A percentile compares a stretch with the other conserved stretches of the same genome.
Evolutionary conservation across 2,113 vertebrate species (phyloP).

Genomic region (Ascaphus truei): DNA sequence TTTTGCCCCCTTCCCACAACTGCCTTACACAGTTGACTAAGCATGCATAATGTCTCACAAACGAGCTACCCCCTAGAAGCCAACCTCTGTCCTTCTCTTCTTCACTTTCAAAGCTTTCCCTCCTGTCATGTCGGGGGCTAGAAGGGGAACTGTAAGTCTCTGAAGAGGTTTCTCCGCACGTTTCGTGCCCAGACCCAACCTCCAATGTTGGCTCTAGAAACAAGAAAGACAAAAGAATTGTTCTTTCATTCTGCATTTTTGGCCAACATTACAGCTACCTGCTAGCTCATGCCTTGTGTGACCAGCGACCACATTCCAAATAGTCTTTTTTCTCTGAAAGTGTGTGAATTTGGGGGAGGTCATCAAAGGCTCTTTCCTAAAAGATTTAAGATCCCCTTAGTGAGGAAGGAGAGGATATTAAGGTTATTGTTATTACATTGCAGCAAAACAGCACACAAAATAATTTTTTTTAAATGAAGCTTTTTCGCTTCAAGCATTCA

Average conservation of each 20-base stretch:
- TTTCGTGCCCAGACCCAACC: slow-evolving; percentile 73
- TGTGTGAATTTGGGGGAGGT: too few species aligned
- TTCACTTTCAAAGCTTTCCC: slow-evolving; percentile 89
- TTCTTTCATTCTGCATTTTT: slow-evolving; percentile 1
- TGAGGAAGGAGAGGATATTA: too few species aligned
- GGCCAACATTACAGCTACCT: too few species aligned
- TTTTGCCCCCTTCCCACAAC: background rate
- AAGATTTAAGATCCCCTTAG: too few species aligned
- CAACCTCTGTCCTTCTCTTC: slow-evolving; percentile 90
- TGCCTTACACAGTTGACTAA: background rate
- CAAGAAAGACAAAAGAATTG: slow-evolving; percentile 31
- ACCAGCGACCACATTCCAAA: too few species aligned
- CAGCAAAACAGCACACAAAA: too few species aligned
- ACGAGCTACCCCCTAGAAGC: slow-evolving; percentile 31
- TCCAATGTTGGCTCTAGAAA: slow-evolving; percentile 75
- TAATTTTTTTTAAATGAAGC: too few species aligned
- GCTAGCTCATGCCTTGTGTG: too few species aligned
- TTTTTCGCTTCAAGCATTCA: too few species aligned
- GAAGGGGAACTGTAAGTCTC: slow-evolving; percentile 93
- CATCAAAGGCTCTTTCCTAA: too few species aligned
- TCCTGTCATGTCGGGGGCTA: slow-evolving; percentile 80
- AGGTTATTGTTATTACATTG: too few species aligned
- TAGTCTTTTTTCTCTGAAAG: too few species aligned
- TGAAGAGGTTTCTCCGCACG: slow-evolving; percentile 86
- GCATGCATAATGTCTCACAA: background rate